Conservation (phyloP, 1,140 invertebrate species). For the Procambarus clarkii region DNA sequence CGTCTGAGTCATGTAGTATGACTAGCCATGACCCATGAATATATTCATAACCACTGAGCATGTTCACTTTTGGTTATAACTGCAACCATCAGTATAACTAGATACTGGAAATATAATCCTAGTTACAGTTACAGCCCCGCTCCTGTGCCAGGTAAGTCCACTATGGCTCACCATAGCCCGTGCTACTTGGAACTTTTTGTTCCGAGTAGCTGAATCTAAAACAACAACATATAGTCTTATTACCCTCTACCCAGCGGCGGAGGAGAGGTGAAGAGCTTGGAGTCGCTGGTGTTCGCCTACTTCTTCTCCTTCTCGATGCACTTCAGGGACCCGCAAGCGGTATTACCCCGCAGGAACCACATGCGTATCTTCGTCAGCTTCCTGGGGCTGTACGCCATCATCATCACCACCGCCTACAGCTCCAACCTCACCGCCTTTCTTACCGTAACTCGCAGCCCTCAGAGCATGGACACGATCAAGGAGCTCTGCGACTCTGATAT, state of each 20-base stretch:
- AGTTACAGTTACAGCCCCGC: too few relatives aligned
- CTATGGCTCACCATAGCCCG: too few relatives aligned
- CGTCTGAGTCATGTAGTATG: too few relatives aligned
- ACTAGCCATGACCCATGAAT: too few relatives aligned
- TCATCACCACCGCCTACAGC: conserved; percentile 65
- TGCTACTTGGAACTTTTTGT: too few relatives aligned
- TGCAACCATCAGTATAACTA: too few relatives aligned
- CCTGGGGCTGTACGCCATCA: conserved; percentile 60
- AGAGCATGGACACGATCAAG: conserved; percentile 51
- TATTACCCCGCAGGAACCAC: background rate
- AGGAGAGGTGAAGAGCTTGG: conserved; percentile 10
- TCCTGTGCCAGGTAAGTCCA: too few relatives aligned
- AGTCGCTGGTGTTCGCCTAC: background rate
- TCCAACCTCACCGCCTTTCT: conserved; percentile 70
- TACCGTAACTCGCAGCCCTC: conserved; percentile 43
- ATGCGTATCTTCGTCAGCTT: conserved; percentile 50
- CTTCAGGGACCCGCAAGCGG: conserved; percentile 44
- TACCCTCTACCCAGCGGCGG: background rate
- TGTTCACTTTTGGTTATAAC: too few relatives aligned
- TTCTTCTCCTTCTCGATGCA: conserved; percentile 37
- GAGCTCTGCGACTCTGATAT: conserved; percentile 35
- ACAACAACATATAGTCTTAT: too few relatives aligned
- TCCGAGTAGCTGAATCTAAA: too few relatives aligned
- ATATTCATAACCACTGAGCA: too few relatives aligned
- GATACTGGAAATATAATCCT: too few relatives aligned